Percentiles rank a stretch among this genome's conserved stretches.
Conservation (phyloP, 2,113 vertebrate genomes). For the Xiphophorus hellerii region DNA sequence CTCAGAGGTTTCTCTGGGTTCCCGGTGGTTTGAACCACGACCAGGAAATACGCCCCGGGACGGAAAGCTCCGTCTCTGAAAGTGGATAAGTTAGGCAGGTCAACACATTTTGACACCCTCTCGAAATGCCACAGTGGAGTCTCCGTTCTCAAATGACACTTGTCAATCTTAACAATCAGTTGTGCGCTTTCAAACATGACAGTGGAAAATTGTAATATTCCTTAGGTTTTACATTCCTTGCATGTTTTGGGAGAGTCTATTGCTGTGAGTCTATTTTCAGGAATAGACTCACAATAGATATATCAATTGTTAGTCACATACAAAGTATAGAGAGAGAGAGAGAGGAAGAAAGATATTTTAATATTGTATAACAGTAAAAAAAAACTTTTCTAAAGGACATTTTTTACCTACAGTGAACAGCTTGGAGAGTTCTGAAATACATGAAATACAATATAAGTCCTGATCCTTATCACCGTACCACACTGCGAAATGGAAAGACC, state of each 20-base stretch:
- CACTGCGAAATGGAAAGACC: not conserved
- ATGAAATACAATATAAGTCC: not conserved
- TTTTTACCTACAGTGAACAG: not conserved
- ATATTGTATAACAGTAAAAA: no score
- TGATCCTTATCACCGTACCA: not conserved
- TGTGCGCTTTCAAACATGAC: no score
- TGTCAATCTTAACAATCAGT: not conserved
- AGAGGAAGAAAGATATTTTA: no score
- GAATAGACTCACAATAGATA: no score
- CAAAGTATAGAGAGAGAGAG: not conserved
- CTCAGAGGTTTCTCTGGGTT: constrained; percentile 35
- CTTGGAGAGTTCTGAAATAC: not conserved
- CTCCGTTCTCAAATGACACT: not conserved
- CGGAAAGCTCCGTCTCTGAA: constrained; percentile 31
- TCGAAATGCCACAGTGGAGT: constrained; percentile 1
- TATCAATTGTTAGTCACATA: not conserved
- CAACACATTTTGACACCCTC: constrained; percentile 2
- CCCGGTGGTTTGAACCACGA: constrained; percentile 17
- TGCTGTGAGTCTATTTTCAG: not conserved
- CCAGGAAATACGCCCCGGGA: constrained; percentile 26
- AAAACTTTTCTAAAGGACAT: no score
- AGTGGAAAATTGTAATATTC: no score
- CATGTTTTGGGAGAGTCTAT: not conserved
- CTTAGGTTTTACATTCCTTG: no score
- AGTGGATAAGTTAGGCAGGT: constrained; percentile 39